Base-by-base conservation (phyloP, 2,888 invertebrate species). In the Drosophila histrio region DNA sequence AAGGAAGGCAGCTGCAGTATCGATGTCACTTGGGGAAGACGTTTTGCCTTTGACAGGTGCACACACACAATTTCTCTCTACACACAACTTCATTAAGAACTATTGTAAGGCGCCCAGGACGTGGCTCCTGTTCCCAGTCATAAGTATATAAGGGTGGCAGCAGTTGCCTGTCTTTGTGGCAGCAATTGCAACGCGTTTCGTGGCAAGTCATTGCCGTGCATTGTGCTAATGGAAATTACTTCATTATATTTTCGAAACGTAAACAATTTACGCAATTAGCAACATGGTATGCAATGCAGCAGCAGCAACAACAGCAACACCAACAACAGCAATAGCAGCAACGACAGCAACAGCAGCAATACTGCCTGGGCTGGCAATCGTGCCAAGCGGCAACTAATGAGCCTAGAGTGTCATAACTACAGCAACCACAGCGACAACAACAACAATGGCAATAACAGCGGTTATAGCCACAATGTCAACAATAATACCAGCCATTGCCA, bases 211-310 rank as follows among this genome's bases (percentile, higher is more conserved):
- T 79, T 72, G 86, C 56, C 63, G 49, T 74, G 77, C 68, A 79
- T 82, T 85, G 73, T 75, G 73, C 69, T 87, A 87, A 87, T 87
- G 84, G 69, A 85, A 83, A 87, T 73, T 83, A 84, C 80, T 87
- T 84, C 87, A 79, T 84, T 84, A 84, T 83, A 76, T 87, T 84
- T 87, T 71, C 80, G 65, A 76, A 87, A 87, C 75, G 79, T 79
- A 87, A 83, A 87, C 83, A 87, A 82, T 85, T 86, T 83, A 77
- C 80, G 83, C 86, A 85, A 85, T 87, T 85, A 87, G 86, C 78
- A 68, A 67, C 62, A 66, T 49, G 66, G 64, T 59, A 85, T 72
- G 82, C 61, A 56, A 72, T 66, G 67, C 72, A 75, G 44, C 67
- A 30, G 6, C 22, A 32, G 22, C 46, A 24, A 17, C 56, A 44